Conservation (phyloP, 1,140 invertebrate species). For the Drosophila rhopaloa region DNA sequence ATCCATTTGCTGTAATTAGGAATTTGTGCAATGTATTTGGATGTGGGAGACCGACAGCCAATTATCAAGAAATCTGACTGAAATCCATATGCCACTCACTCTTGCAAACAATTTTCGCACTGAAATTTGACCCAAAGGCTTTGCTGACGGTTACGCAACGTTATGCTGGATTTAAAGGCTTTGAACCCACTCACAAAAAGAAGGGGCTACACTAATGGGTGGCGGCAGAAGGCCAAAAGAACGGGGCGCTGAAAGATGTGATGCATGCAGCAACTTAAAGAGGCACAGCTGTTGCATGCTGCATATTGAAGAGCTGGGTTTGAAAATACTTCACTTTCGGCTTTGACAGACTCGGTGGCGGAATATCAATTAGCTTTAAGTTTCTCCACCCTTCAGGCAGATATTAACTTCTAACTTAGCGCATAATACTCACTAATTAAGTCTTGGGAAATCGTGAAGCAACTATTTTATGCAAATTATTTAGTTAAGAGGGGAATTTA, state of each 20-base stretch:
- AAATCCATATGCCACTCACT: constrained; percentile 42
- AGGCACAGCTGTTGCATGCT: constrained; percentile 35
- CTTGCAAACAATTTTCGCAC: not conserved
- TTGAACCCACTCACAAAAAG: not conserved
- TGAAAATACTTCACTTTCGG: not conserved
- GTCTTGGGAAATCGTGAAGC: not conserved
- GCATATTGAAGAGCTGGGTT: constrained; percentile 24
- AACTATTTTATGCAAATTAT: not conserved
- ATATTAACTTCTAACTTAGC: not conserved
- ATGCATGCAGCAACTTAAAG: constrained; percentile 28
- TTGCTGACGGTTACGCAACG: constrained; percentile 24
- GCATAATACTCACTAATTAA: not conserved
- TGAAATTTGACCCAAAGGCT: constrained; percentile 14
- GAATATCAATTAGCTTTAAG: constrained; percentile 2
- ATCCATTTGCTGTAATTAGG: not conserved
- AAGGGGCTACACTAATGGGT: constrained; percentile 12
- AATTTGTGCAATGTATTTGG: constrained; percentile 2
- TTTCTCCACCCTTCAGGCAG: not conserved
- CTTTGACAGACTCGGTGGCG: not conserved
- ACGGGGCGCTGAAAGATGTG: not conserved
- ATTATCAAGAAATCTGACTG: constrained; percentile 18
- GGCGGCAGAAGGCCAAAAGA: constrained; percentile 7
- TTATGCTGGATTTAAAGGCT: constrained; percentile 18
- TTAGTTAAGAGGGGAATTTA: not conserved
- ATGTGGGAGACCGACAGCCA: constrained; percentile 18